Percentiles rank a stretch among this genome's conserved stretches.
Evolutionary conservation across 53 echinoderm and acorn worm genomes (phyloP).

Genomic region (Antedon mediterranea): DNA sequence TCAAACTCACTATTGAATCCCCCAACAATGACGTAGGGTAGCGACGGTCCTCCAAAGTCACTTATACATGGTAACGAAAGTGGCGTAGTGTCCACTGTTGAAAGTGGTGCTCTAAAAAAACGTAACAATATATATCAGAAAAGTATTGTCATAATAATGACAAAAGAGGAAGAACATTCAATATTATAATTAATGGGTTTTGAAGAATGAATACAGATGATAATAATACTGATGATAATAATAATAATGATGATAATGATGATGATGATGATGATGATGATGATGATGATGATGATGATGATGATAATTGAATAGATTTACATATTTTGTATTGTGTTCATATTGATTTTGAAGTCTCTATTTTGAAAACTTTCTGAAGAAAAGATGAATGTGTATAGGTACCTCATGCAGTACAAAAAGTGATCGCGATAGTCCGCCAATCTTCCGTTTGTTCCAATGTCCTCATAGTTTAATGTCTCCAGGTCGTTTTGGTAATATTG

Average conservation of each 20-base stretch:
- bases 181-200: not conserved
- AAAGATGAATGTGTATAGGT: slow-evolving; percentile 2
- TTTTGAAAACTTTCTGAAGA: not conserved
- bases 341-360: not conserved
- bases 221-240: not conserved
- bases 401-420: slow-evolving; percentile 82
- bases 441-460: not conserved
- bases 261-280: slow-evolving; percentile 27
- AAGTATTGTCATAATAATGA: too few relatives aligned
- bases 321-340: too few relatives aligned
- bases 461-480: not conserved
- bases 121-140: not conserved
- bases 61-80: slow-evolving; percentile 45
- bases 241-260: not conserved
- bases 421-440: slow-evolving; percentile 71
- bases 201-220: not conserved
- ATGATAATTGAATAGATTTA: slow-evolving; percentile 33
- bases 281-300: slow-evolving; percentile 21
- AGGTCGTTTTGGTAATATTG: slow-evolving; percentile 1
- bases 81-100: slow-evolving; percentile 59
- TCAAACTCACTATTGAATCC: slow-evolving; percentile 42
- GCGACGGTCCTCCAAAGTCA: slow-evolving; percentile 56
- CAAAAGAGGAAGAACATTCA: too few relatives aligned
- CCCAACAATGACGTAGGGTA: slow-evolving; percentile 56
- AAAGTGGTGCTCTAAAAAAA: slow-evolving; percentile 46